Evolutionary conservation across 2,888 invertebrate species (phyloP), one percentile per base, ranked within the genome.

Genomic region (Automeris io): DNA sequence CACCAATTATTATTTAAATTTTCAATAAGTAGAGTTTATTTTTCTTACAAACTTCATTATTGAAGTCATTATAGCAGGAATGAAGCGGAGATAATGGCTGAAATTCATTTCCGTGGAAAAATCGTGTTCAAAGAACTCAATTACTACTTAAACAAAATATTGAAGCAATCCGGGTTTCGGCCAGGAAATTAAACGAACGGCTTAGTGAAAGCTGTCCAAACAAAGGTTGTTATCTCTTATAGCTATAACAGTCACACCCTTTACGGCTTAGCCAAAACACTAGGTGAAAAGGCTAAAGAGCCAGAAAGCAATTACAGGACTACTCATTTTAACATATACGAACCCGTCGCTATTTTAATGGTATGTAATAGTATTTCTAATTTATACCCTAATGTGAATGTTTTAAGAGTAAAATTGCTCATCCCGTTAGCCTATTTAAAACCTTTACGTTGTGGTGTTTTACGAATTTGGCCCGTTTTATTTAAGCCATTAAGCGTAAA

Each of bases 401-500:
- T 46, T 56, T 65, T 73, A 67, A 61, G 68, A 51, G 57, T 47
- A 67, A 58, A 72, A 68, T 75, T 54, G 61, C 51, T 44, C 40
- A 58, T 55, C 52, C 47, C 47, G 42, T 35, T 46, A 58, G 59
- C 53, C 62, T 61, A 64, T 71, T 74, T 73, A 65, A 71, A 76
- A 66, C 72, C 68, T 77, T 79, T 78, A 70, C 53, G 52, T 61
- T 57, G 58, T 51, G 57, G 57, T 74, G 76, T 76, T 79, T 74
- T 74, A 70, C 71, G 76, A 79, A 82, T 81, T 80, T 75, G 78
- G 72, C 76, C 81, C 78, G 76, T 83, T 83, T 82, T 80, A 78
- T 82, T 82, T 80, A 77, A 80, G 79, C 77, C 80, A 82, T 83
- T 85, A 82, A 73, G 71, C 78, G 79, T 77, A 78, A 79, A 81